Evolutionary conservation across 2,797 vertebrate genomes (phyloP).

Genomic region (Tolypeutes matacus): DNA sequence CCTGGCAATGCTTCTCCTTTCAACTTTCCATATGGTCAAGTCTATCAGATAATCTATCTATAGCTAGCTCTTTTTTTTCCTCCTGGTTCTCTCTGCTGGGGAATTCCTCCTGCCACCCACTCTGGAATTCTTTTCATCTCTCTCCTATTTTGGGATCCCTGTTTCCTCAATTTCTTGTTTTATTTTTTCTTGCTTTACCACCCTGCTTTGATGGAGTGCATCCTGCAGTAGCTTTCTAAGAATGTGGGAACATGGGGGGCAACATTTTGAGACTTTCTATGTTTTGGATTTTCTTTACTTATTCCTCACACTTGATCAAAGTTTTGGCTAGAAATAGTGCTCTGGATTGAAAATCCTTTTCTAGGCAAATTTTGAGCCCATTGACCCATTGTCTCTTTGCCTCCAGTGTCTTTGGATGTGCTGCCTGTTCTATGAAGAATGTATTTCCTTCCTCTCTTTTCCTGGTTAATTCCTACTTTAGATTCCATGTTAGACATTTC

Average conservation of each 20-base stretch:
- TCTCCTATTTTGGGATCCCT: neutral
- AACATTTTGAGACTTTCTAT: neutral
- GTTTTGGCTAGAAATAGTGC: neutral
- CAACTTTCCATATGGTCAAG: neutral
- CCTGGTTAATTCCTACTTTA: neutral
- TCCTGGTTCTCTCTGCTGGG: neutral
- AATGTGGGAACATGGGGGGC: neutral
- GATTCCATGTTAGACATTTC: neutral
- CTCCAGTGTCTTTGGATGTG: neutral
- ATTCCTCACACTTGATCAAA: neutral
- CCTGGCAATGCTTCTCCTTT: neutral
- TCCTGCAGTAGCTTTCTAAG: neutral
- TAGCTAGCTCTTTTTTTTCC: neutral
- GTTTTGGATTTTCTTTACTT: neutral
- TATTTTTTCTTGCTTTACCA: neutral
- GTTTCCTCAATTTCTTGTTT: neutral
- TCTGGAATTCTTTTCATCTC: neutral
- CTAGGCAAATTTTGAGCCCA: neutral
- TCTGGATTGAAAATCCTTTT: neutral
- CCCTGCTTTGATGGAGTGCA: neutral
- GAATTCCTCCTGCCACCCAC: neutral
- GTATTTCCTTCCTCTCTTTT: neutral
- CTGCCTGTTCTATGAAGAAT: neutral
- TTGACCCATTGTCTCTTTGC: neutral
- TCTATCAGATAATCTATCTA: neutral